phyloP scores from a whole-genome alignment of 2,797 vertebrate species.

The Darevskia nairensis region DNA sequence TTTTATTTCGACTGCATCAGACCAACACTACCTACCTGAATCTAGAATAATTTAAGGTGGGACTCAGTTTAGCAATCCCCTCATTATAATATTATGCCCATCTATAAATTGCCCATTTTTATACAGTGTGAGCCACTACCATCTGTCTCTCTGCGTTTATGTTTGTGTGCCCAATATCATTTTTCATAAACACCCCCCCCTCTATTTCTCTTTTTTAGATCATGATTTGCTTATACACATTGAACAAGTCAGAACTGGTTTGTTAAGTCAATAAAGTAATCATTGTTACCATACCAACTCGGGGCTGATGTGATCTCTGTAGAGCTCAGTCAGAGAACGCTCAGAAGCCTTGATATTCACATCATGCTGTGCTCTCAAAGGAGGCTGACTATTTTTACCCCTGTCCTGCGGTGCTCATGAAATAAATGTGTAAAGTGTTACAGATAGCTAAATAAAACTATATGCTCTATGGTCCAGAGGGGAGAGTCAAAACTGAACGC shows the following conservation, averaged over 20 bases:
- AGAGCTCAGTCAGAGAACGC: conserved; percentile 8
- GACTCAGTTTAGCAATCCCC: neutral
- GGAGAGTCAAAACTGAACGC: neutral
- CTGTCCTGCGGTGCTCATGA: neutral
- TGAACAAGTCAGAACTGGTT: conserved; percentile 11
- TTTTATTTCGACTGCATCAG: no score
- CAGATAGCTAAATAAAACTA: conserved; percentile 18
- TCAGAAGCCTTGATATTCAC: neutral
- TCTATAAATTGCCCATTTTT: neutral
- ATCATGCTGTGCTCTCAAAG: neutral
- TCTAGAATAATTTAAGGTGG: no score
- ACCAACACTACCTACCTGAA: no score
- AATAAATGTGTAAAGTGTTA: conserved; percentile 15
- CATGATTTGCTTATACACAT: neutral
- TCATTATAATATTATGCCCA: neutral
- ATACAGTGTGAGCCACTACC: neutral
- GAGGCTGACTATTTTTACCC: neutral
- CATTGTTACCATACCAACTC: conserved; percentile 22
- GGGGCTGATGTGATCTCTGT: conserved; percentile 11
- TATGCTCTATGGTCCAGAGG: neutral
- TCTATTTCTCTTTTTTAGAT: neutral
- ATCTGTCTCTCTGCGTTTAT: neutral
- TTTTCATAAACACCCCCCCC: neutral
- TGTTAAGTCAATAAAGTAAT: conserved; percentile 5
- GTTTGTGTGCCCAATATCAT: neutral